A percentile compares a stretch with the other conserved stretches of the same genome.
Evolutionary conservation across 2,888 invertebrate genomes (phyloP).

Genomic region (Philaethria dido): DNA sequence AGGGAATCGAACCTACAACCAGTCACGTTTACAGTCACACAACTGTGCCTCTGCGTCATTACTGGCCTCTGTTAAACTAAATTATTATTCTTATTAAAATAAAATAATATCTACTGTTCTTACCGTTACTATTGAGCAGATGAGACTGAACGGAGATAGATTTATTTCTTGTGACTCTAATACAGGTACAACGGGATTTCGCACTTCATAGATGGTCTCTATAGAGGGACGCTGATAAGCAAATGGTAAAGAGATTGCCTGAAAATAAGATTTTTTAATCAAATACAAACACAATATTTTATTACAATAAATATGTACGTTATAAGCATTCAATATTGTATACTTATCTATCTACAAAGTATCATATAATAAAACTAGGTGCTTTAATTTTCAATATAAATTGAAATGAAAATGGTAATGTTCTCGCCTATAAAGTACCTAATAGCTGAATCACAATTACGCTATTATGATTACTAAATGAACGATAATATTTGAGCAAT

Average conservation of each 20-base stretch:
- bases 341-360: not conserved
- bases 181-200: constrained; percentile 9
- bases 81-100: not conserved
- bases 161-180: constrained; percentile 6
- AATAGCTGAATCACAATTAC: not conserved
- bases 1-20: no score
- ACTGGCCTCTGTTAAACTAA: no score
- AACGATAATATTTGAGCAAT: constrained; percentile 23
- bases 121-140: constrained; percentile 17
- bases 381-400: not conserved
- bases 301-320: not conserved
- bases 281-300: not conserved
- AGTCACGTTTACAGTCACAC: no score
- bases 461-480: constrained; percentile 22
- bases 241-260: constrained; percentile 46
- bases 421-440: not conserved
- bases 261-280: constrained; percentile 30
- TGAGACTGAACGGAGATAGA: constrained; percentile 1
- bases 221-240: constrained; percentile 32
- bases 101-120: not conserved
- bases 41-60: no score
- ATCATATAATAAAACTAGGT: not conserved
- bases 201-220: constrained; percentile 18
- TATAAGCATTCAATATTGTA: not conserved
- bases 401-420: not conserved